Percentiles rank a stretch among this genome's conserved stretches.
phyloP scores from a whole-genome alignment of 1,140 invertebrate species.

The Rhagoletis pomonella region DNA sequence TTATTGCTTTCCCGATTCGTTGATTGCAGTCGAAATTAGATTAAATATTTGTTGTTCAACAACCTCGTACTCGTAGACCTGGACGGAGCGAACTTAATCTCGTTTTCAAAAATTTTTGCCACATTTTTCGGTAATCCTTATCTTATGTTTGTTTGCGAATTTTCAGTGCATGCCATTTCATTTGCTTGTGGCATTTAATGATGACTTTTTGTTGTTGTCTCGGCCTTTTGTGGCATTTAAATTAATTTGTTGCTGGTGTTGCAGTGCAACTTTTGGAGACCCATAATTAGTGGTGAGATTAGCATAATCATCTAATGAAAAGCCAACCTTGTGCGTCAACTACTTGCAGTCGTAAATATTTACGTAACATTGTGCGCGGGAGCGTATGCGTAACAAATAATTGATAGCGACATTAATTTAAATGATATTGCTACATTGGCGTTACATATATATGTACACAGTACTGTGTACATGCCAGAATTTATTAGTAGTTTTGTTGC shows the following conservation, averaged over 20 bases:
- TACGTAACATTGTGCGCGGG: neutral
- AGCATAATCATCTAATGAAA: slow-evolving; percentile 41
- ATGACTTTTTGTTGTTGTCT: too few relatives aligned
- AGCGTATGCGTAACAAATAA: slow-evolving; percentile 39
- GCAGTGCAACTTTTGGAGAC: slow-evolving; percentile 13
- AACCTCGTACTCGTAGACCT: neutral
- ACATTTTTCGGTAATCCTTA: too few relatives aligned
- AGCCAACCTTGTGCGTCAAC: slow-evolving; percentile 29
- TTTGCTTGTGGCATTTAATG: too few relatives aligned
- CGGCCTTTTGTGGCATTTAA: slow-evolving; percentile 6
- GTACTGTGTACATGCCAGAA: too few relatives aligned
- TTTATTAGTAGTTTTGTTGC: too few relatives aligned
- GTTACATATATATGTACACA: neutral
- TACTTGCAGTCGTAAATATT: neutral
- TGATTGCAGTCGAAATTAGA: neutral
- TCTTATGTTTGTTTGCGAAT: too few relatives aligned
- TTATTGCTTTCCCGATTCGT: neutral
- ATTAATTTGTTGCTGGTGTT: slow-evolving; percentile 33
- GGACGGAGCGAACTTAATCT: neutral
- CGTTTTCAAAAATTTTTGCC: too few relatives aligned
- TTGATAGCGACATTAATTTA: slow-evolving; percentile 27
- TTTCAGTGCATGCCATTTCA: too few relatives aligned
- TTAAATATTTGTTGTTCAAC: slow-evolving; percentile 9
- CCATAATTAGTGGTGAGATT: slow-evolving; percentile 44
- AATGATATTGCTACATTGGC: neutral